Evolutionary conservation across 2,113 vertebrate species (phyloP).

Genomic region (Rhodinocichla rosea): DNA sequence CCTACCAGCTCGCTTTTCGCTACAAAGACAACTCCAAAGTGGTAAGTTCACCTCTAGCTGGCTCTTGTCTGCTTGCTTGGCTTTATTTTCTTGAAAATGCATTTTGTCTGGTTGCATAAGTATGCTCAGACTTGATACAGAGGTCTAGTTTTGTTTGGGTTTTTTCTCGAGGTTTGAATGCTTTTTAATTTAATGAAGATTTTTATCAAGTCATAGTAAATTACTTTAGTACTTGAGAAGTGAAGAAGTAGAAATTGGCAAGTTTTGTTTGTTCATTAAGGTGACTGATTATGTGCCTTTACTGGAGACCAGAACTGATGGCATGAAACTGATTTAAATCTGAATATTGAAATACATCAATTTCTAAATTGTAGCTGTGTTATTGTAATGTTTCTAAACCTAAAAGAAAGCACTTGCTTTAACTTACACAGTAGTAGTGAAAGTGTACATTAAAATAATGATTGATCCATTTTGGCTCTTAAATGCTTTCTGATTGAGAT

Average conservation of each 20-base stretch:
- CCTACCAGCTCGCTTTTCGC: slow-evolving; percentile 95
- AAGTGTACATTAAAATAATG: not conserved
- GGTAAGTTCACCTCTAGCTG: slow-evolving; percentile 65
- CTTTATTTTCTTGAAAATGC: not conserved
- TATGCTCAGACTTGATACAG: not conserved
- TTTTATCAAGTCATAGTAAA: not conserved
- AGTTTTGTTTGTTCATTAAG: not conserved
- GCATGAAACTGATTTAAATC: not conserved
- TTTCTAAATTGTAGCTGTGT: not conserved
- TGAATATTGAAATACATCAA: not conserved
- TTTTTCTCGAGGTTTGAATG: not conserved
- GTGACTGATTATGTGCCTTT: not conserved
- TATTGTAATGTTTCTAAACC: not conserved
- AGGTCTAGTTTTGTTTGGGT: not conserved
- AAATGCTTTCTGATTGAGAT: not conserved
- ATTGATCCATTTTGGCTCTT: not conserved
- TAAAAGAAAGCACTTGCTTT: not conserved
- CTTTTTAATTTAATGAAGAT: not conserved
- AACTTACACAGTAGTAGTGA: not conserved
- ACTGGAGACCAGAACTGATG: not conserved
- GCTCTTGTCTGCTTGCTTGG: not conserved
- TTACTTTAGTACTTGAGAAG: not conserved
- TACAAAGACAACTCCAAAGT: slow-evolving; percentile 94
- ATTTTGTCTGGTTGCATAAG: not conserved
- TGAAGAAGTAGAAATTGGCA: not conserved